Evolutionary conservation across 1,140 invertebrate genomes (phyloP), one percentile per base, ranked within the genome.

Genomic region (Patella vulgata): DNA sequence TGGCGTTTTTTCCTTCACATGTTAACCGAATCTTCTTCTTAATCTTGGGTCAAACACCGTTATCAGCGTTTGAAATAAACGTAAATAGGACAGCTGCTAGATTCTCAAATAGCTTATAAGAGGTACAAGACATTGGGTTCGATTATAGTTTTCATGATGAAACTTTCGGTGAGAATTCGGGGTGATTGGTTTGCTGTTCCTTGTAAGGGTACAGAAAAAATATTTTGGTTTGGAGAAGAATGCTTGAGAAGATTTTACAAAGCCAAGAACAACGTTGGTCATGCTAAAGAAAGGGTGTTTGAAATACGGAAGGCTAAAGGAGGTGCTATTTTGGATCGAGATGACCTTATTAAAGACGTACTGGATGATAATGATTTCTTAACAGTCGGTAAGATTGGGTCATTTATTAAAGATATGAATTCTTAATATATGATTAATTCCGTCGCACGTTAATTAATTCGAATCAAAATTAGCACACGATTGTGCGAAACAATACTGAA

Each of bases 301-400:
- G 88, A 89, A 74, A 82, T 90, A 4, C 76, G 89, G 14, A 89
- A 88, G 74, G 88, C 88, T 0, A 81, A 86, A 67, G 89, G 89
- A 6, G 88, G 88, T 1, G 89, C 88, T 11, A 86, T 90, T 44
- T 71, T 90, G 46, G 89, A 90, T 73, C 85, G 85, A 3, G 85
- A 87, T 63, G 89, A 90, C 73, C 12, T 78, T 11, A 84, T 90
- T 31, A 78, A 71, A 51, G 84, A 87, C 54, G 87, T 90, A 23
- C 78, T 90, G 8, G 87, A 89, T 65, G 88, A 90, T 75, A 88
- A 89, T 77, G 89, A 90, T 62, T 90, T 88, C 73, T 87, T 90
- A 27, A 87, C 87, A 31, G 85, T 89, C 36, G 88, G 88, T 89
- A 81, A 84, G 84, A 71, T 5, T 36, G 5, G n/a, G n/a, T n/a